Evolutionary conservation across 2,888 invertebrate species (phyloP), one percentile per base, ranked within the genome.

Genomic region (Micoletzkya japonica): DNA sequence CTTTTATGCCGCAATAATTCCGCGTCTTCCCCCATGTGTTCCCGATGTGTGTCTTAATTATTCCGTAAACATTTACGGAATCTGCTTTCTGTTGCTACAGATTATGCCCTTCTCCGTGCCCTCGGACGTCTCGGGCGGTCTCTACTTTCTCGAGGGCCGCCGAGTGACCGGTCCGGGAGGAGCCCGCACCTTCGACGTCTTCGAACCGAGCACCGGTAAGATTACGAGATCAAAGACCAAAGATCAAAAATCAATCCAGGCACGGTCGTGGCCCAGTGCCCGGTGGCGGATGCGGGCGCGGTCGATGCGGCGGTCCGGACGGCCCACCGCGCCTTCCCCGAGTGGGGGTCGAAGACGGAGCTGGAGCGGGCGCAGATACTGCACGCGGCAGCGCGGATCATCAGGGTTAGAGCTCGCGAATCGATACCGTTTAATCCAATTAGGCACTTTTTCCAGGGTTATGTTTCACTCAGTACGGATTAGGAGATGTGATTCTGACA

Each of bases 101-200:
- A 44, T 44, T 20, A 74, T 74, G 74, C 44, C 66, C 17, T 73
- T 76, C 72, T 50, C 60, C 24, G 68, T 72, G 57, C 78, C 78
- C 6, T 34, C 72, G n/a, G 76, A 78, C 30, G 64, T 76, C n/a
- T 74, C 75, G n/a, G 75, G 75, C 7, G 79, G 76, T 10, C 73
- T 79, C 1, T 79, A 72, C 50, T 79, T 79, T 64, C 57, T 77
- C 34, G 66, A 76, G 26, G 79, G 79, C 68, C 74, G 75, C 54
- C 60, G 79, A 28, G 73, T 71, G 20, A 69, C 70, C 24, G 70
- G 71, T 14, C 60, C 70, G 30, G 63, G 61, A 14, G 70, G 63
- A 17, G 17, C n/a, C 4, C 10, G 44, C 10, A 61, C 61, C 10
- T 70, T 70, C 63, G 54, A 52, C 17, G 70, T 70, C 52, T 52